A percentile compares a stretch with the other conserved stretches of the same genome.
phyloP scores from a whole-genome alignment of 1,140 invertebrate species.

The Solenopsis invicta region DNA sequence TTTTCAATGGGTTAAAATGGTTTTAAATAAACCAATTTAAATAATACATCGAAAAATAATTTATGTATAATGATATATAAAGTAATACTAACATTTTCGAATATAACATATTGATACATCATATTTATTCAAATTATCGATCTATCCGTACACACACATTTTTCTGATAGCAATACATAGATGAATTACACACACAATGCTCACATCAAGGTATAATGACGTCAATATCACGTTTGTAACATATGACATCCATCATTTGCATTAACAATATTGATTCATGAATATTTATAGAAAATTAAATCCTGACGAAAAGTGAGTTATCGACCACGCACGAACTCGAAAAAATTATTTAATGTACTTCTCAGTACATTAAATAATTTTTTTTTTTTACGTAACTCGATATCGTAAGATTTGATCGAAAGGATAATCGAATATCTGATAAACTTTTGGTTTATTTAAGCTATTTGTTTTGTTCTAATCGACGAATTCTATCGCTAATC shows the following conservation, averaged over 20 bases:
- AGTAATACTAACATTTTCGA: background rate
- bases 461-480: background rate
- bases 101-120: constrained; percentile 1
- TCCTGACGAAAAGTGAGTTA: background rate
- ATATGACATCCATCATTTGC: constrained; percentile 1
- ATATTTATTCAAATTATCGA: constrained; percentile 10
- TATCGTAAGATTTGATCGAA: background rate
- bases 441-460: background rate
- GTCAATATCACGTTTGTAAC: constrained; percentile 8
- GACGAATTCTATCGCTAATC: background rate
- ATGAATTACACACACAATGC: background rate
- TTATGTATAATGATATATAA: no score
- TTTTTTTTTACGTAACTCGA: background rate
- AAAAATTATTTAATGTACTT: no score
- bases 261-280: constrained; percentile 15
- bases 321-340: background rate
- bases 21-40: background rate
- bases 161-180: background rate
- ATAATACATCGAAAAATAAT: background rate
- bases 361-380: background rate
- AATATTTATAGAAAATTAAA: constrained; percentile 21
- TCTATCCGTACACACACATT: background rate
- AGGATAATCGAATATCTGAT: background rate
- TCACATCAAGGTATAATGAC: background rate
- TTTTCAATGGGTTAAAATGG: background rate